Conservation (phyloP, 2,888 invertebrate genomes). For the Oligia latruncula region DNA sequence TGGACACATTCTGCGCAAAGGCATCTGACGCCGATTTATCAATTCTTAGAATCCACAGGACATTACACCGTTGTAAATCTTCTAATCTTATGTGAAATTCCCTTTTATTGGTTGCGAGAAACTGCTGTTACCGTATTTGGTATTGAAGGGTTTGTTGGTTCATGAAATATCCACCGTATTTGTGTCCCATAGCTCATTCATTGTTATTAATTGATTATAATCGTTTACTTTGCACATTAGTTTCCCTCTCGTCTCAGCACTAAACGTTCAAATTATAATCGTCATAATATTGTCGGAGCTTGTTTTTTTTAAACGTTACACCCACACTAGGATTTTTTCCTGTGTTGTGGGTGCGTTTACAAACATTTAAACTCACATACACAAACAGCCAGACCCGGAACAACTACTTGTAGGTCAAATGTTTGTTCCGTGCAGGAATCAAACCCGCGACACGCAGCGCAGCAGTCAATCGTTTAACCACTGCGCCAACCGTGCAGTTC, state of each 20-base stretch:
- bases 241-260: too few species aligned
- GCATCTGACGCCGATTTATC: constrained; percentile 73
- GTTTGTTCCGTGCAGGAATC: too few species aligned
- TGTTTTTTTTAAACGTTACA: too few species aligned
- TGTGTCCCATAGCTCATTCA: not conserved
- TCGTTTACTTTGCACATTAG: not conserved
- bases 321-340: too few species aligned
- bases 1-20: constrained; percentile 60
- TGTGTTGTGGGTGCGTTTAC: too few species aligned
- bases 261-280: not conserved
- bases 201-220: constrained; percentile 2
- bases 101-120: constrained; percentile 43
- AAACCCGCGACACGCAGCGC: too few species aligned
- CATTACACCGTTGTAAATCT: constrained; percentile 58
- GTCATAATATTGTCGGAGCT: not conserved
- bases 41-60: constrained; percentile 54
- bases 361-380: too few species aligned
- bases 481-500: too few species aligned
- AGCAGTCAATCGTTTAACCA: too few species aligned
- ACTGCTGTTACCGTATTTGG: constrained; percentile 48
- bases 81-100: constrained; percentile 53
- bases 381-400: too few species aligned
- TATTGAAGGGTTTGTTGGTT: constrained; percentile 37
- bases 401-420: too few species aligned
- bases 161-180: constrained; percentile 38